Percentiles rank a stretch among this genome's conserved stretches.
Conservation (phyloP, 2,113 vertebrate genomes). For the Stomatorhinus ivindoensis region DNA sequence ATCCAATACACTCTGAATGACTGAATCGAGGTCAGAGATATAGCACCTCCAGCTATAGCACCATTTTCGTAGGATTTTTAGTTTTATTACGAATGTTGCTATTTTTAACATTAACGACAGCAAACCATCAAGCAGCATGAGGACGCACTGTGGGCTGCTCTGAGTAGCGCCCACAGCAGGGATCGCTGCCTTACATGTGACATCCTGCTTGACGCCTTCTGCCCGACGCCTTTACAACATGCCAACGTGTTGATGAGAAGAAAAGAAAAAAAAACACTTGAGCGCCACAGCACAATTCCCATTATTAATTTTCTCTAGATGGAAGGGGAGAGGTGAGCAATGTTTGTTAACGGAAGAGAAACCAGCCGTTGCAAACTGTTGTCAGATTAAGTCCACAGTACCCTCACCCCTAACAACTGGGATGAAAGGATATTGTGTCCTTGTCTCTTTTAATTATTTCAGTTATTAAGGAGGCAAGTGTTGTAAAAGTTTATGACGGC, state of each 20-base stretch:
- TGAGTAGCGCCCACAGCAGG: neutral
- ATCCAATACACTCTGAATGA: constrained; percentile 11
- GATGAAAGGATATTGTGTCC: constrained; percentile 19
- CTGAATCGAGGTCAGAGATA: neutral
- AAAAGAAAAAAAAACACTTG: constrained; percentile 16
- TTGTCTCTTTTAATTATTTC: constrained; percentile 22
- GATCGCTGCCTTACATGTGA: neutral
- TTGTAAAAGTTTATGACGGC: neutral
- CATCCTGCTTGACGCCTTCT: neutral
- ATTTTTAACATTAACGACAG: neutral
- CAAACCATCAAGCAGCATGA: neutral
- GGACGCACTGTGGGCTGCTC: neutral
- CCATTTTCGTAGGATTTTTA: neutral
- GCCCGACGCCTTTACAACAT: neutral
- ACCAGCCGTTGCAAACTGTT: constrained; percentile 19
- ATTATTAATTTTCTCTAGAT: constrained; percentile 7
- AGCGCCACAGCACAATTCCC: constrained; percentile 2
- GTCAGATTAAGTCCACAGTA: constrained; percentile 18
- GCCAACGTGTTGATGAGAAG: neutral
- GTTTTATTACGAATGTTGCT: neutral
- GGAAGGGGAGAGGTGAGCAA: constrained; percentile 7
- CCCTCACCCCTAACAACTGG: constrained; percentile 3
- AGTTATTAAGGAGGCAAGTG: neutral
- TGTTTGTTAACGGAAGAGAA: constrained; percentile 24
- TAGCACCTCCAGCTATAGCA: neutral